Base-by-base conservation (phyloP, 2,888 invertebrate species). In the Brenthis ino region DNA sequence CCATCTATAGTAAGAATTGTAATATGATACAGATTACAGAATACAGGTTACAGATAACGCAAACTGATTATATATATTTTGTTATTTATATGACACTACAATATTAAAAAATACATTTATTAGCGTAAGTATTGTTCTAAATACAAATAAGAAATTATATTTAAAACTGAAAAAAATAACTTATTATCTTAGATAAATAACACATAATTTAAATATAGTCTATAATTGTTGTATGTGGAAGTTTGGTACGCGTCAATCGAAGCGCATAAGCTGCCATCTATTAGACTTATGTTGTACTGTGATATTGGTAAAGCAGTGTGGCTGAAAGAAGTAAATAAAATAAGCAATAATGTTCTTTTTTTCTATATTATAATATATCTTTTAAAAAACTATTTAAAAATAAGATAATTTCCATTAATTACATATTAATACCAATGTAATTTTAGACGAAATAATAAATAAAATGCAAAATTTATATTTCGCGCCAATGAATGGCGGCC, bases 401-500 rank as follows among this genome's bases (percentile, higher is more conserved):
- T 20, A 51, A 5, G 4, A 6, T 50, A 43, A n/a, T 37, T 43
- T 6, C 51, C 16, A 43, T 3, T 0, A 20, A 37, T 6, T 53
- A 11, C 14, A 20, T 24, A 43, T 20, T 14, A 37, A 14, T 53
- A 11, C 3, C 51, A 63, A 20, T 6, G 2, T 1, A 37, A 54
- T 5, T 56, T 12, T 56, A 8, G 6, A 24, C 20, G 57, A 51
- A 28, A 55, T 50, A 1, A 13, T 48, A 47, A 51, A 28, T 48
- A 55, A 54, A 51, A 56, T 51, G 48, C 13, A 47, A 61, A 47
- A 55, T 67, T 85, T 83, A 76, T 85, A 88, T 73, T 85, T 89
- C 77, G 86, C 93, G 93, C 92, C 82, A 82, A 75, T 70, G 71
- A 57, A 69, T 66, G 72, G 82, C 84, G 83, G 87, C 86, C 79